Conservation (phyloP, 2,113 vertebrate genomes). For the Malurus melanocephalus region DNA sequence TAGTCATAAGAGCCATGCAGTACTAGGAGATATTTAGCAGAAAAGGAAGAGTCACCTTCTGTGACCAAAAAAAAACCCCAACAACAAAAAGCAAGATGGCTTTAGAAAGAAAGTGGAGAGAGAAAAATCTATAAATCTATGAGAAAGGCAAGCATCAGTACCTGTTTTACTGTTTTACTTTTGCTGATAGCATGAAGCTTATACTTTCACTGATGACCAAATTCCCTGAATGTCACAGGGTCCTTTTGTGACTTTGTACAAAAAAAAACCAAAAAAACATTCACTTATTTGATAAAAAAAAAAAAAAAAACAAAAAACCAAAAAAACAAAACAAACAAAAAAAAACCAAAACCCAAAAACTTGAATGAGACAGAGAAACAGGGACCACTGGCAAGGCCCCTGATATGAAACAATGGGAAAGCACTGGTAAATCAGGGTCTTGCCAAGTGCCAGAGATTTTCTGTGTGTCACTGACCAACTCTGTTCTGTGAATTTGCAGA, state of each 20-base stretch:
- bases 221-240: fast-evolving
- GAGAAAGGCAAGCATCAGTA: background rate
- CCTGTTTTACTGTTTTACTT: background rate
- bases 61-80: background rate
- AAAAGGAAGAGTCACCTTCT: background rate
- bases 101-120: background rate
- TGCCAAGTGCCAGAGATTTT: background rate
- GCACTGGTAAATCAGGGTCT: background rate
- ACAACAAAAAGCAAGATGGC: background rate
- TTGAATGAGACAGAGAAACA: background rate
- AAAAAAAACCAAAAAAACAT: background rate
- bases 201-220: background rate
- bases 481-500: background rate
- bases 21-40: background rate
- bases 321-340: no score
- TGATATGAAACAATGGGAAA: background rate
- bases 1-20: background rate
- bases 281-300: no score
- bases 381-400: background rate
- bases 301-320: no score
- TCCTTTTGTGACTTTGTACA: background rate
- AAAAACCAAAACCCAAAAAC: background rate
- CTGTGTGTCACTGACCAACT: background rate
- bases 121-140: background rate
- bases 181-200: background rate